Percentiles rank a stretch among this genome's conserved stretches.
phyloP scores from a whole-genome alignment of 2,113 vertebrate genomes.

The Aldabrachelys gigantea region DNA sequence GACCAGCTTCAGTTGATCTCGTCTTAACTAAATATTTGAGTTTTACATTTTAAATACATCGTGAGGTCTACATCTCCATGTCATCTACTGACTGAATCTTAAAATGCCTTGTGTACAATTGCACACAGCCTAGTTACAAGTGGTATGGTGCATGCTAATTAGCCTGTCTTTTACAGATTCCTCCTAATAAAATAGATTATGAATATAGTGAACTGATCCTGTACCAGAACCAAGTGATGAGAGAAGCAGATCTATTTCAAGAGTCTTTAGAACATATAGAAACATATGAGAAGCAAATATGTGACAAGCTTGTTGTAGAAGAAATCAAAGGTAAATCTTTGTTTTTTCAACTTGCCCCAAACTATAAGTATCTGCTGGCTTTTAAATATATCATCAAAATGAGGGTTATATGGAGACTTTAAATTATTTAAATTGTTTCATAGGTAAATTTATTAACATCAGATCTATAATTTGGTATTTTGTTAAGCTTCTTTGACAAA shows the following conservation, averaged over 20 bases:
- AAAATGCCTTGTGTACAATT: not conserved
- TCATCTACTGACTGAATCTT: not conserved
- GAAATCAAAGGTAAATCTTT: slow-evolving; percentile 82
- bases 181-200: slow-evolving; percentile 83
- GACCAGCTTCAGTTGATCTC: not conserved
- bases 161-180: slow-evolving; percentile 68
- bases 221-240: slow-evolving; percentile 86
- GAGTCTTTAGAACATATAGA: slow-evolving; percentile 84
- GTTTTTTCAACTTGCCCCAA: not conserved
- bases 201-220: slow-evolving; percentile 84
- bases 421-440: not conserved
- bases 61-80: not conserved
- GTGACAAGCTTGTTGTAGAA: slow-evolving; percentile 82
- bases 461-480: not conserved
- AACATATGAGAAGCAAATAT: slow-evolving; percentile 82
- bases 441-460: not conserved
- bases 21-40: not conserved
- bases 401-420: not conserved
- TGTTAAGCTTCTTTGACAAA: accelerated
- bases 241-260: slow-evolving; percentile 83
- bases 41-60: not conserved
- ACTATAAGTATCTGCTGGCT: not conserved
- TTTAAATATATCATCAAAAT: not conserved
- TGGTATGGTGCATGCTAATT: not conserved
- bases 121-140: not conserved